Evolutionary conservation across 2,113 vertebrate genomes (phyloP), one percentile per base, ranked within the genome.

Genomic region (Phoxinus phoxinus): DNA sequence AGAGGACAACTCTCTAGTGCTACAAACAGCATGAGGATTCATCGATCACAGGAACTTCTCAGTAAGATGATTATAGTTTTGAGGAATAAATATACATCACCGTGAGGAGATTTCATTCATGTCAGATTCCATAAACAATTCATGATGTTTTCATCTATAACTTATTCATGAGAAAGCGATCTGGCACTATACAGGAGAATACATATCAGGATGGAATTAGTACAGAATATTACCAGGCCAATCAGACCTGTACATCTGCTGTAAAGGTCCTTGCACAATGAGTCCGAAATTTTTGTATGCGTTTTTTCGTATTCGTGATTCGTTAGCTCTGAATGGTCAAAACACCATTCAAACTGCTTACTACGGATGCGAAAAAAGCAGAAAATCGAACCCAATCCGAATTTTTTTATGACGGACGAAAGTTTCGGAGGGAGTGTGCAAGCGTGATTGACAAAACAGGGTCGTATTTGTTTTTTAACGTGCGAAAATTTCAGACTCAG

Each of bases 161-260:
- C 30, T 77, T 75, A 77, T 77, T 81, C 79, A 65, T 27, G 30
- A 76, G 23, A 67, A 77, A 63, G 37, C 8, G 23, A 35, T 63
- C 44, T 44, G 67, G 51, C 12, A 41, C 46, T 25, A 37, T 67
- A 88, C 73, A 73, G 12, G 87, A 79, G 35, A 73, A 81, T 71
- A 30, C 63, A 83, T 27, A 84, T 53, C 59, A 81, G 88, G 58
- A 81, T 76, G 27, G 82, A 84, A 89, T 87, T 86, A 82, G 25
- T 83, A 21, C 32, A 46, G 61, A 77, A 81, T 75, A 76, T 77
- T 85, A 83, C 67, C 53, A 63, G 46, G 17, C 9, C 10, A 69
- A 35, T 17, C 30, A 35, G 44, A 71, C 8, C 67, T 6, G 3
- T 19, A 21, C 17, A 69, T 30, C n/a, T 15, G 19, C 19, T 56